Evolutionary conservation across 1,140 invertebrate species (phyloP).

Genomic region (Trialeurodes vaporariorum): DNA sequence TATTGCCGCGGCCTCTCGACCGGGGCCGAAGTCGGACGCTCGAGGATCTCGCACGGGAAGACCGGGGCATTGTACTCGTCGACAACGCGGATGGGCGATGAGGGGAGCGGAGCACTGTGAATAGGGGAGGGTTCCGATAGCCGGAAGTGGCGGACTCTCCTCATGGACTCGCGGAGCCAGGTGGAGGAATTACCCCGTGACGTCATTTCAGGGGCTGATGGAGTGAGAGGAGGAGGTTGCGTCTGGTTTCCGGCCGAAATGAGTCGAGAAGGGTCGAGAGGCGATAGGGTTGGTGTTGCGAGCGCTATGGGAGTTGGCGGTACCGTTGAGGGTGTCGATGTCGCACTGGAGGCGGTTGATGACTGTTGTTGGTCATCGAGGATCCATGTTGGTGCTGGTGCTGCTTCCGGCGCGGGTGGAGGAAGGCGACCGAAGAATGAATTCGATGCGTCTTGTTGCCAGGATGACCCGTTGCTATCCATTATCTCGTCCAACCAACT

Average conservation of each 20-base stretch:
- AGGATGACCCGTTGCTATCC: background rate
- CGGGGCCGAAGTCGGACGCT: background rate
- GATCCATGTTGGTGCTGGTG: too few species aligned
- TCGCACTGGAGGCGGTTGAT: background rate
- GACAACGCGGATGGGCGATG: background rate
- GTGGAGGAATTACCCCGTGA: background rate
- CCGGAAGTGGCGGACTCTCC: background rate
- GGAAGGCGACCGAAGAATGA: too few species aligned
- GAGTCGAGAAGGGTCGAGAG: too few species aligned
- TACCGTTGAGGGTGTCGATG: too few species aligned
- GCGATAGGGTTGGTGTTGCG: too few species aligned
- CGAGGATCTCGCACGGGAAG: background rate
- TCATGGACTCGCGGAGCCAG: background rate
- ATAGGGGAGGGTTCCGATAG: background rate
- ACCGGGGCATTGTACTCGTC: background rate
- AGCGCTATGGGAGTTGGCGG: too few species aligned
- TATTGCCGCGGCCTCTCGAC: background rate
- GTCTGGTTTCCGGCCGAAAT: too few species aligned
- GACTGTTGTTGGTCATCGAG: too few species aligned
- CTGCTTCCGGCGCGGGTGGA: background rate
- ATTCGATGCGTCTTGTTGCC: too few species aligned
- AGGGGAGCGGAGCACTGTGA: too few species aligned
- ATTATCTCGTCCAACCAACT: background rate
- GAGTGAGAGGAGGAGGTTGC: too few species aligned
- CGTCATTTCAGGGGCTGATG: background rate